phyloP scores from a whole-genome alignment of 2,888 invertebrate genomes.

The Sisyra nigra region DNA sequence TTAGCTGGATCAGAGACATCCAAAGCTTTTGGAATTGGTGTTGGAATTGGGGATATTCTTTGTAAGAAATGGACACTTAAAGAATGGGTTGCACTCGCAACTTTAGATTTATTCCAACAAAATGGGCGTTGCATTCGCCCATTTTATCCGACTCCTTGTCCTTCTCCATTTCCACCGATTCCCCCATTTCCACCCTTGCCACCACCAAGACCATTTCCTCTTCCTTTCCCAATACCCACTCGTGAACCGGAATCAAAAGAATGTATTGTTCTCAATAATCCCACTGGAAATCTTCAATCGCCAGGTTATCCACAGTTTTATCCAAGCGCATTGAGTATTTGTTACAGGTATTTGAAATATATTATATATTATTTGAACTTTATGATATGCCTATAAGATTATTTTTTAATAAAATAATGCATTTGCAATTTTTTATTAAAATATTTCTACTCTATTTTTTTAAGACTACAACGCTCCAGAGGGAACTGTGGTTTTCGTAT shows the following conservation, averaged over 20 bases:
- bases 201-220: not conserved
- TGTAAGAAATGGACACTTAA: constrained; percentile 5
- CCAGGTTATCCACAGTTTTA: constrained; percentile 30
- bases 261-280: constrained; percentile 21
- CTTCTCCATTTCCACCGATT: not conserved
- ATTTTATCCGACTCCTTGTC: not conserved
- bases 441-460: too few relatives aligned
- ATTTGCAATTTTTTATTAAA: too few relatives aligned
- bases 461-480: constrained; percentile 25
- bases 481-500: constrained; percentile 26
- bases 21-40: too few relatives aligned
- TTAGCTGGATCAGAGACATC: too few relatives aligned
- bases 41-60: constrained; percentile 1
- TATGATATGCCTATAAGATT: not conserved
- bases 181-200: not conserved
- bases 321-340: constrained; percentile 25
- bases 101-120: constrained; percentile 2
- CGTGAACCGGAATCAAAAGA: constrained; percentile 10
- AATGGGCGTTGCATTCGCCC: constrained; percentile 3
- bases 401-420: too few relatives aligned
- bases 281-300: constrained; percentile 26
- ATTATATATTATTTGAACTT: not conserved
- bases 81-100: constrained; percentile 6
- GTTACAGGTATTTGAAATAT: constrained; percentile 25
- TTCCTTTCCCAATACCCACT: not conserved